Conservation (phyloP, 2,113 vertebrate genomes). For the Delphinus delphis region DNA sequence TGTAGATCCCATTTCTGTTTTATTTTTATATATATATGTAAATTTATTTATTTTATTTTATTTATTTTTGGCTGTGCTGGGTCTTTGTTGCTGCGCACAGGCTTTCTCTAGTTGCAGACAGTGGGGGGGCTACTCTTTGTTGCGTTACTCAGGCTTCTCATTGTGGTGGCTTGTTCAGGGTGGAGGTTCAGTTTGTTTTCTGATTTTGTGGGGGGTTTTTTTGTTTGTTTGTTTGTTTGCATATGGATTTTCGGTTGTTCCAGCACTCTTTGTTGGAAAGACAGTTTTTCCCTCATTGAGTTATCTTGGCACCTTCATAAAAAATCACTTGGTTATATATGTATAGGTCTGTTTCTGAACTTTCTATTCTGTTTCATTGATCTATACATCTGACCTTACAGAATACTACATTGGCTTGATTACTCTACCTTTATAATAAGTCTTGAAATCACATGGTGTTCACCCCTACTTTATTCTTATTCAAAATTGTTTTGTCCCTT, state of each 20-base stretch:
- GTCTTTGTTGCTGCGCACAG: not conserved
- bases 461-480: not conserved
- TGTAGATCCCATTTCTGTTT: not conserved
- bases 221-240: not conserved
- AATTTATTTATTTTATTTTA: not conserved
- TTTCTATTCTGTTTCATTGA: not conserved
- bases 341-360: not conserved
- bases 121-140: not conserved
- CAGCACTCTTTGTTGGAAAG: not conserved
- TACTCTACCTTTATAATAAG: not conserved
- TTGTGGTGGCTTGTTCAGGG: not conserved
- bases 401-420: not conserved
- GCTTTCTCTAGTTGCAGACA: not conserved
- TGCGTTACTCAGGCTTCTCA: not conserved
- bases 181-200: not conserved
- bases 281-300: not conserved
- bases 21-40: too few relatives aligned
- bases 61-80: not conserved
- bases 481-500: not conserved
- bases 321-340: not conserved
- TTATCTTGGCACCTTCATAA: not conserved
- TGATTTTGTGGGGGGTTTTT: not conserved
- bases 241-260: not conserved
- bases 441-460: not conserved
- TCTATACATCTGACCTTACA: not conserved